Base-by-base conservation (phyloP, 2,888 invertebrate species). In the Nezara viridula region DNA sequence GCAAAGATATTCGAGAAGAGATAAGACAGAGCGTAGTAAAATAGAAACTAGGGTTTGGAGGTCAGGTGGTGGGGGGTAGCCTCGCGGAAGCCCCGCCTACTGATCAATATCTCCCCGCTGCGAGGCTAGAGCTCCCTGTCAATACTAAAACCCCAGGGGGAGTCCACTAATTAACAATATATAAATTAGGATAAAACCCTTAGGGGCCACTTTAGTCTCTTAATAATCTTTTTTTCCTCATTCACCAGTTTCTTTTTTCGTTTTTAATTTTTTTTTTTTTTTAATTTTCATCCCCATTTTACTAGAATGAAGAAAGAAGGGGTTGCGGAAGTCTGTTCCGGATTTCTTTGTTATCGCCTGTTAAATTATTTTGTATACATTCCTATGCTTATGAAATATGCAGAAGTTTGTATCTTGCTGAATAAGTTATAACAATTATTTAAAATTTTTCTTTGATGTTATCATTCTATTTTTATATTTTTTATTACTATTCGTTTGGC, bases 91-190 rank as follows among this genome's bases (percentile, higher is more conserved):
- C 55, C 73, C 73, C 55, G 60, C 88, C 66, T n/a, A 12, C 60
- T 55, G 52, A 86, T 86, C 86, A 86, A 52, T 86, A 86, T 86
- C 86, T 86, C 40, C 32, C 21, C 44, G 52, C 52, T 19, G 86
- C 49, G 52, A 27, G 44, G 81, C 66, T 73, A 37, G 66, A 40
- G 47, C 88, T 88, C 55, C 88, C 88, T 88, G 88, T 88, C 88
- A 88, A 88, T 88, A 88, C 88, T 66, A 88, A 88, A 77, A 49
- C 88, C 86, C 86, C 85, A 24, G 49, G 32, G 85, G 47, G 50
- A 52, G 86, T 55, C 86, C 55, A n/a, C 86, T 86, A 86, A 86
- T 86, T 86, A 86, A 86, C 86, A 86, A 86, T 86, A 86, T 55
- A 86, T 37, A 55, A 86, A 86, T 86, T 86, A 86, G 60, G 52